These are phyloP conservation scores for Colius striatus DNA, from an alignment of 2,113 vertebrate species.

Conservation along the genomic window DNA sequence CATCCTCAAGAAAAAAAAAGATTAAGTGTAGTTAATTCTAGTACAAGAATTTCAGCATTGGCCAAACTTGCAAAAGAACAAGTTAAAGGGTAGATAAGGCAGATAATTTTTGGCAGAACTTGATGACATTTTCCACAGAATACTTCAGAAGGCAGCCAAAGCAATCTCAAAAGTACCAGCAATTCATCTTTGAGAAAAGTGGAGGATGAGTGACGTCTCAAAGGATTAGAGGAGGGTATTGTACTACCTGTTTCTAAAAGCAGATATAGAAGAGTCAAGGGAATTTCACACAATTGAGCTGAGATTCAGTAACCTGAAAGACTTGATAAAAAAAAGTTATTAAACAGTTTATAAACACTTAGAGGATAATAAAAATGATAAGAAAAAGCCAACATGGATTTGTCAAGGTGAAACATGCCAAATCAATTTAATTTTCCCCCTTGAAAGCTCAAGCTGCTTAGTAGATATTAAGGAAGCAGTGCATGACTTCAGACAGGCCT, in stretches of 20 bases:
- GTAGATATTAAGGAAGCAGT: not conserved
- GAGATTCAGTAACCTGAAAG: not conserved
- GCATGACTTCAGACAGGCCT: not conserved
- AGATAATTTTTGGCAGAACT: conserved; percentile 15
- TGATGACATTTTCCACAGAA: conserved; percentile 25
- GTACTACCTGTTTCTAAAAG: conserved; percentile 5
- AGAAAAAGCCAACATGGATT: not conserved
- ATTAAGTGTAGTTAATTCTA: not conserved
- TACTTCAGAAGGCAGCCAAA: conserved; percentile 19
- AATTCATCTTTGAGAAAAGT: conserved; percentile 23
- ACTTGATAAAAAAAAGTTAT: not conserved
- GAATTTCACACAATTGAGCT: not conserved
- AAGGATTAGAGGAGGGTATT: not conserved
- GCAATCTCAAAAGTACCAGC: conserved; percentile 29
- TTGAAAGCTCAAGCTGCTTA: not conserved
- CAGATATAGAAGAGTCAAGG: not conserved
- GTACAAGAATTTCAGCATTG: not conserved
- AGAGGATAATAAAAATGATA: conserved; percentile 18
- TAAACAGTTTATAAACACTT: conserved; percentile 6
- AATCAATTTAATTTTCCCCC: conserved; percentile 4
- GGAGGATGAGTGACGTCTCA: conserved; percentile 5
- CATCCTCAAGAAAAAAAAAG: not conserved
- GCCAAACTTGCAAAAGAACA: not conserved
- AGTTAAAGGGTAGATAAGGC: not conserved
- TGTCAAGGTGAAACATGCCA: conserved; percentile 7